These are phyloP conservation scores for Pachycephala philippinensis DNA, from an alignment of 2,113 vertebrate species.

Conservation along the genomic window DNA sequence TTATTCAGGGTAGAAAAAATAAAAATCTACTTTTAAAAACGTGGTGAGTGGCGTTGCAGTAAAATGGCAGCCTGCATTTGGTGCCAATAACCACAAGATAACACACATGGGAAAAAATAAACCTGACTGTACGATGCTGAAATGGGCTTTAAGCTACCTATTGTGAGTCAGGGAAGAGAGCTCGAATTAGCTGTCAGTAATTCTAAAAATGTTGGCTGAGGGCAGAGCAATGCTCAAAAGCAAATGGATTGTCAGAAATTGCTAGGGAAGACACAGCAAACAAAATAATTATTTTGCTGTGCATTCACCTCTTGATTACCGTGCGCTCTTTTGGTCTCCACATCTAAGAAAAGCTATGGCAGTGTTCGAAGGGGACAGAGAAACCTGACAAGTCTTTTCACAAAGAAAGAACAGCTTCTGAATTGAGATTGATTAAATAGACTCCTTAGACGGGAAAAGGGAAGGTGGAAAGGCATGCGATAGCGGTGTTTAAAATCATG, in stretches of 20 bases:
- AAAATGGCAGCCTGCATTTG: neutral
- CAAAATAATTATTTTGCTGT: conserved; percentile 26
- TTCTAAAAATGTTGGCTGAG: neutral
- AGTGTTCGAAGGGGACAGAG: neutral
- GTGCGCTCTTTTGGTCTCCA: neutral
- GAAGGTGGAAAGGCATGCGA: neutral
- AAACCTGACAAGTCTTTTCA: conserved; percentile 26
- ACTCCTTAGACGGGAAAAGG: neutral
- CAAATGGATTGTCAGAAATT: conserved; percentile 2
- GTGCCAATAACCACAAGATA: neutral
- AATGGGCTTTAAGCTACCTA: neutral
- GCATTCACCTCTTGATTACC: conserved; percentile 23
- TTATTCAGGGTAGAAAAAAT: neutral
- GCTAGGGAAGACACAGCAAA: neutral
- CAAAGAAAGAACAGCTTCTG: neutral
- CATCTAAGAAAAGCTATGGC: neutral
- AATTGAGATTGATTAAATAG: conserved; percentile 55
- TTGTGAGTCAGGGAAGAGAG: neutral
- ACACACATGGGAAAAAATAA: neutral
- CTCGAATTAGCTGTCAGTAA: conserved; percentile 1
- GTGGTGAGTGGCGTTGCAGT: neutral
- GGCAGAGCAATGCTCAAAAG: neutral
- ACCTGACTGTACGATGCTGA: accelerated
- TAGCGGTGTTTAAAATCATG: conserved; percentile 4
- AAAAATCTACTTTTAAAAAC: neutral